Evolutionary conservation across 30 jellyfish, hydroid and myxozoan species (phyloP), one percentile per base, ranked within the genome.

Genomic region (Clytia hemisphaerica): DNA sequence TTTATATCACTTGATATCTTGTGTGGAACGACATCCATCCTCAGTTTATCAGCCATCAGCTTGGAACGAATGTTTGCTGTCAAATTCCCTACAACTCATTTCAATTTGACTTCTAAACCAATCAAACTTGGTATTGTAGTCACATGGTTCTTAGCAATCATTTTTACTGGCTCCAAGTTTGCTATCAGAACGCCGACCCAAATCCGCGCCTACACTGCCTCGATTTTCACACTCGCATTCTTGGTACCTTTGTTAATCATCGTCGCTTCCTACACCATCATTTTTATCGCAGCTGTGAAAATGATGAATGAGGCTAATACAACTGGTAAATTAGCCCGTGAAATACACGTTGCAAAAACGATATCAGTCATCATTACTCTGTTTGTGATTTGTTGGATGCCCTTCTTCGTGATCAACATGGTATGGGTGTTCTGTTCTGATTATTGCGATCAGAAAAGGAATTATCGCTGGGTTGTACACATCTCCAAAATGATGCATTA

Each of bases 1-100:
- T 82, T 73, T 50, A 64, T 82, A 38, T 78, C 77, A 7, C 47
- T 82, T 28, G 94, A 82, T 40, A 82, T 82, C n/a, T 71, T 82
- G 15, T 73, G 88, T 53, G 94, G 94, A 6, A 58, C 94, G 18
- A 79, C 83, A 3, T 82, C 94, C 6, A 82, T 82, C 2, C 26
- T 72, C 75, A 82, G 77, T 50, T 45, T 67, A 33, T 40, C 75
- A 14, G 26, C 61, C 10, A 67, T 67, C 38, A 70, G 82, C 65
- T 6, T 70, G 19, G 82, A 70, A 70, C 70, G 82, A 16, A 27
- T 70, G 33, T 30, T 47, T 30, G 82, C 82, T 15, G 82, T 70
- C 10, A 70, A 36, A 30, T 70, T 24, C 22, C 79, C 82, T 21
- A 51, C 82, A 0, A 7, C 61, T 10, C 82, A 70, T 53, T 70